Percentiles rank a stretch among this genome's conserved stretches.
Evolutionary conservation across 1,140 invertebrate genomes (phyloP).

Genomic region (Pararge aegeria): DNA sequence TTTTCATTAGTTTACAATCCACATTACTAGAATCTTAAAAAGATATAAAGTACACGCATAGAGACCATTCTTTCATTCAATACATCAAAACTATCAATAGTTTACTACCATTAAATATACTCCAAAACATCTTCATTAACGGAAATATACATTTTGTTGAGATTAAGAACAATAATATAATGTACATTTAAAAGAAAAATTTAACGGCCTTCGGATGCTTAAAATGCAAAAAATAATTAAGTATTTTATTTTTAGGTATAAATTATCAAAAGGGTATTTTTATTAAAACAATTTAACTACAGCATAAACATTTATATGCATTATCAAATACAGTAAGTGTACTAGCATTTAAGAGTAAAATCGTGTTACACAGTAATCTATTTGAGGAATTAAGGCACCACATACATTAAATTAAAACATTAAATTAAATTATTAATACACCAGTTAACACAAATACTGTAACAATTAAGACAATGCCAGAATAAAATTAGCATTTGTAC

Average conservation of each 20-base stretch:
- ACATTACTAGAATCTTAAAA: constrained; percentile 66
- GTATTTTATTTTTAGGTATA: constrained; percentile 22
- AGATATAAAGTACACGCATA: constrained; percentile 72
- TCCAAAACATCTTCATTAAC: constrained; percentile 36
- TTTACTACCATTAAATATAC: constrained; percentile 46
- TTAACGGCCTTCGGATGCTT: constrained; percentile 23
- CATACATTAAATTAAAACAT: constrained; percentile 60
- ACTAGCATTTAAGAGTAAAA: constrained; percentile 33
- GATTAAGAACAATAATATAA: constrained; percentile 31
- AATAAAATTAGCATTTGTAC: constrained; percentile 24
- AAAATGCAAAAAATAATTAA: too few relatives aligned
- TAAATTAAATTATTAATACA: constrained; percentile 62
- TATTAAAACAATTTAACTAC: constrained; percentile 23
- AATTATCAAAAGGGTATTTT: constrained; percentile 23
- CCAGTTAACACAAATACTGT: constrained; percentile 44
- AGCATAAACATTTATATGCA: constrained; percentile 4
- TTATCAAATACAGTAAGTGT: constrained; percentile 19
- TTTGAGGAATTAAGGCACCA: constrained; percentile 73
- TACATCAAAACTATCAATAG: constrained; percentile 32
- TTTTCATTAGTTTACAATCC: constrained; percentile 77
- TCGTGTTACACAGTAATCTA: constrained; percentile 43
- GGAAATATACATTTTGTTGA: constrained; percentile 46
- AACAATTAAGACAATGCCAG: constrained; percentile 52
- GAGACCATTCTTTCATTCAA: constrained; percentile 61
- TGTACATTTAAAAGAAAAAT: constrained; percentile 22